Evolutionary conservation across 92 coral and sea anemone species (phyloP).

Genomic region (Zoanthus sociatus): DNA sequence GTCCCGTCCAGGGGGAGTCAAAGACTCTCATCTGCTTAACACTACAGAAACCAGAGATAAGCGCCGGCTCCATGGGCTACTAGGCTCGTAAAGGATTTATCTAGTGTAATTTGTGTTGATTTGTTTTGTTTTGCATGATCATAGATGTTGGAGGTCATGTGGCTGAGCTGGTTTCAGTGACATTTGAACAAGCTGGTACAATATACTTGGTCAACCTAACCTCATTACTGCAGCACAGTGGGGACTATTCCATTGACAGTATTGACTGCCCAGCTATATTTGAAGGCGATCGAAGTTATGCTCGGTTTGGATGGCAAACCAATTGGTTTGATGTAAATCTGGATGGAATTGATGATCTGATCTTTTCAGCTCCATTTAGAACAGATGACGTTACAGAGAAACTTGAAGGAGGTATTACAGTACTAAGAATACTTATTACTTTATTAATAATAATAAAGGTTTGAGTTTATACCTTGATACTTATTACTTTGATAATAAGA

Average conservation of each 20-base stretch:
- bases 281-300: conserved; percentile 96
- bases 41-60: no score
- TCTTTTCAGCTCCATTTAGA: conserved; percentile 90
- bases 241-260: conserved; percentile 50
- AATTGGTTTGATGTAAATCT: conserved; percentile 78
- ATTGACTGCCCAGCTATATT: conserved; percentile 64
- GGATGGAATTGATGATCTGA: conserved; percentile 84
- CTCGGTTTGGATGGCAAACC: conserved; percentile 88
- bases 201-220: conserved; percentile 75
- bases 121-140: no score
- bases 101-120: no score
- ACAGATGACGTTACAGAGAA: conserved; percentile 86
- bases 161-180: conserved; percentile 50
- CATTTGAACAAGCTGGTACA: conserved; percentile 89
- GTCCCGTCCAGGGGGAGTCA: no score
- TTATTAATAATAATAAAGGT: no score
- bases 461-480: no score
- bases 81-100: no score
- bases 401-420: conserved; percentile 73
- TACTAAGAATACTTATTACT: no score
- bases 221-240: conserved; percentile 58
- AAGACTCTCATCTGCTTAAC: no score
- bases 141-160: conserved; percentile 78
- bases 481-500: no score
- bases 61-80: no score